These are phyloP conservation scores for Agrilus cyanescens DNA, from an alignment of 2,888 invertebrate genomes.

Conservation along the genomic window DNA sequence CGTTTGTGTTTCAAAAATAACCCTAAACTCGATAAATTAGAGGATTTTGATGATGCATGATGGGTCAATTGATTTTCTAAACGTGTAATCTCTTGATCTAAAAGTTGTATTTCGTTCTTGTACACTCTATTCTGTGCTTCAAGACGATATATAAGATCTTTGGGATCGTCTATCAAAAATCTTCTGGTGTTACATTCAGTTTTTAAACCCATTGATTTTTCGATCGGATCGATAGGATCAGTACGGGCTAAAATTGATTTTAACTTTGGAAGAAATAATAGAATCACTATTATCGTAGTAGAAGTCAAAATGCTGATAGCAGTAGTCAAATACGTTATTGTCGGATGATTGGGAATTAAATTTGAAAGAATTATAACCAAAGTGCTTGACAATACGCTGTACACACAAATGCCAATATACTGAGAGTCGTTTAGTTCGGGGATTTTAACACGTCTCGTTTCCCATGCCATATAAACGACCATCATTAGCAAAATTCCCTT, in stretches of 20 bases:
- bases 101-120: conserved; percentile 64
- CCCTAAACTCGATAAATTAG: conserved; percentile 1
- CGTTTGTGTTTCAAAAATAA: too few species aligned
- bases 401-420: conserved; percentile 87
- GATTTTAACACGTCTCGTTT: conserved; percentile 84
- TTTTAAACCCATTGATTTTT: conserved; percentile 78
- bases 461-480: conserved; percentile 94
- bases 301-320: conserved; percentile 73
- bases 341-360: conserved; percentile 70
- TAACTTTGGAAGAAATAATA: conserved; percentile 80
- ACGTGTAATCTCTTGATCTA: conserved; percentile 66
- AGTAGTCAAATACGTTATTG: conserved; percentile 69
- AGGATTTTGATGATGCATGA: conserved; percentile 8
- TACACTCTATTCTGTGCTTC: conserved; percentile 88
- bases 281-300: conserved; percentile 74
- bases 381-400: conserved; percentile 80
- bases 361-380: conserved; percentile 83
- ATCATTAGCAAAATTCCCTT: conserved; percentile 79
- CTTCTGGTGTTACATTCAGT: conserved; percentile 76
- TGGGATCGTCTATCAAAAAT: conserved; percentile 52
- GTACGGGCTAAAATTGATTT: conserved; percentile 54
- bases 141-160: conserved; percentile 73
- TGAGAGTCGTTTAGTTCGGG: conserved; percentile 87
- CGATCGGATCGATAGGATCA: conserved; percentile 61
- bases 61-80: conserved; percentile 52